Base-by-base conservation (phyloP, 1,140 invertebrate species). In the Venturia canescens region DNA sequence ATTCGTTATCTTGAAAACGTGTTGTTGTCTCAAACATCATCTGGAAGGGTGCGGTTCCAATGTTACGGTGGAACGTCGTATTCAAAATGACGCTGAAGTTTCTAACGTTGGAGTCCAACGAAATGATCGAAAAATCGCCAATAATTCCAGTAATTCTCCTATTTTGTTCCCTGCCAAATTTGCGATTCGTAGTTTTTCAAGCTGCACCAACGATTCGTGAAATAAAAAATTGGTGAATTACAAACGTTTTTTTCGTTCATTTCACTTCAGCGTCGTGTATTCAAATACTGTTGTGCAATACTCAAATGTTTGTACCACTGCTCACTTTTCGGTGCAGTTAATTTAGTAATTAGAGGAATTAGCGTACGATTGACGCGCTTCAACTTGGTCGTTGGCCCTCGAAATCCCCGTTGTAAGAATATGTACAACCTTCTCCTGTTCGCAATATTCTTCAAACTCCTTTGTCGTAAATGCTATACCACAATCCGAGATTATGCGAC, bases 261-360 rank as follows among this genome's bases (percentile, higher is more conserved):
- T n/a, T n/a, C n/a, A n/a, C n/a, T n/a, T n/a, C n/a, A n/a, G n/a
- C n/a, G n/a, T n/a, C n/a, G n/a, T n/a, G 60, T 63, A 27, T 63
- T 69, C 66, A 34, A 16, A 9, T 31, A 69, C 11, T 69, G 26
- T 31, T 69, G 66, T 3, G 66, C 66, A 3, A 11, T 69, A n/a
- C n/a, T n/a, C 66, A 69, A n/a, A n/a, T 69, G 27, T 16, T 69
- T 69, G n/a, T 69, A 69, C 66, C 66, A 69, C 15, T 69, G 29
- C 3, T 13, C 66, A 9, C 27, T 31, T 16, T 69, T 69, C 2
- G 66, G 66, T 21, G 66, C 26, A 2, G 66, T 31, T 16, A 69
- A 31, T 18, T 69, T 69, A 1, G 66, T 69, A 27, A 69, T 31
- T 0, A 69, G 27, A 4, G 66, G 66, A 69, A 69, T 69, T 0